phyloP scores from a whole-genome alignment of 2,888 invertebrate species.

The Drosophila meridiana region DNA sequence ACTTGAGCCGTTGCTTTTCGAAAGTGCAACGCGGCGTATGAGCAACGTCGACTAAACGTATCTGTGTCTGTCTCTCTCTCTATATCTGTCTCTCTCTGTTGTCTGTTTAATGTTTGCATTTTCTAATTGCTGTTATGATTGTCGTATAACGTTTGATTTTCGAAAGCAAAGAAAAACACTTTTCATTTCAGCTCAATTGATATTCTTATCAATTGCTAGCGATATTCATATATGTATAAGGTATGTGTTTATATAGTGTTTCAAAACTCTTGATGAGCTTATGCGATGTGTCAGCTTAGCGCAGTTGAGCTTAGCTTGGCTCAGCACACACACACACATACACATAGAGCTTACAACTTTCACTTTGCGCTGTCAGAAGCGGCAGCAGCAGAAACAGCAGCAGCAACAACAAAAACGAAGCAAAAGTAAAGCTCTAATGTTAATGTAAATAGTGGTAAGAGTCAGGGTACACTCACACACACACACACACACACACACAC shows the following conservation, averaged over 20 bases:
- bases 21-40: slow-evolving; percentile 77
- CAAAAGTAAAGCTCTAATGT: slow-evolving; percentile 75
- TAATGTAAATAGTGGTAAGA: slow-evolving; percentile 81
- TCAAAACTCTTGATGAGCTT: slow-evolving; percentile 42
- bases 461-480: slow-evolving; percentile 46
- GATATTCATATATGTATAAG: background rate
- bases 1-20: slow-evolving; percentile 54
- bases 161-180: slow-evolving; percentile 59
- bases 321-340: slow-evolving; percentile 30
- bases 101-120: slow-evolving; percentile 48
- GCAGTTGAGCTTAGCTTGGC: slow-evolving; percentile 25
- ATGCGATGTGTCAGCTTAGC: slow-evolving; percentile 51
- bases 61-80: background rate
- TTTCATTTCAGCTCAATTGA: slow-evolving; percentile 73
- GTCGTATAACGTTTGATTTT: slow-evolving; percentile 4
- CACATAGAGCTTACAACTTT: slow-evolving; percentile 58
- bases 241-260: slow-evolving; percentile 19
- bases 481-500: slow-evolving; percentile 31
- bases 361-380: slow-evolving; percentile 78
- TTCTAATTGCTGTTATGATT: slow-evolving; percentile 64
- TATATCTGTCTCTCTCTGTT: slow-evolving; percentile 14
- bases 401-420: slow-evolving; percentile 34
- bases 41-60: slow-evolving; percentile 49
- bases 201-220: slow-evolving; percentile 71
- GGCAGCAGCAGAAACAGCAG: slow-evolving; percentile 44